Evolutionary conservation across 2,888 invertebrate genomes (phyloP).

Genomic region (Drosophila kuntzei): DNA sequence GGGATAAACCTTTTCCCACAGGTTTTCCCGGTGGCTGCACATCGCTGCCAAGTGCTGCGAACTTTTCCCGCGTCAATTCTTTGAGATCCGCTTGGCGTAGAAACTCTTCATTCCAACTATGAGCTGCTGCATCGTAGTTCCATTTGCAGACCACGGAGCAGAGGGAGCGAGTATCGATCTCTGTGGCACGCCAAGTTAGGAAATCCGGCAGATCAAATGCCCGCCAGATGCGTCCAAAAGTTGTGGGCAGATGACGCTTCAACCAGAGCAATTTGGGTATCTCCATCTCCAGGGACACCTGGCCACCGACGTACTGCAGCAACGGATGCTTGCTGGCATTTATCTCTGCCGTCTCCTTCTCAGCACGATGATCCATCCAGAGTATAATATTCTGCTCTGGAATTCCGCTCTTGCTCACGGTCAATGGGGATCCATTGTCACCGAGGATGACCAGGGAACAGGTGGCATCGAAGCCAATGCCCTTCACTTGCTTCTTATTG

Average conservation of each 20-base stretch:
- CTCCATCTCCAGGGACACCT: constrained; percentile 98
- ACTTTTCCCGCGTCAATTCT: constrained; percentile 90
- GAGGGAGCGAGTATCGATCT: constrained; percentile 91
- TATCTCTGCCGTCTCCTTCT: constrained; percentile 91
- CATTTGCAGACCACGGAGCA: constrained; percentile 98
- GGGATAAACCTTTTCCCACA: constrained; percentile 89
- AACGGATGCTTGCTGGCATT: constrained; percentile 91
- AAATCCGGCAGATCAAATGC: constrained; percentile 98
- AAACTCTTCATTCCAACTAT: constrained; percentile 91
- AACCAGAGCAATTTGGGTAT: constrained; percentile 97
- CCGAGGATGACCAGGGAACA: constrained; percentile 95
- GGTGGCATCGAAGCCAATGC: constrained; percentile 98
- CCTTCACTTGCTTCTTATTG: constrained; percentile 88
- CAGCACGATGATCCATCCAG: constrained; percentile 97
- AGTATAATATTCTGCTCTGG: constrained; percentile 93
- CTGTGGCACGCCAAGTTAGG: constrained; percentile 96
- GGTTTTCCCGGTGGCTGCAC: constrained; percentile 90
- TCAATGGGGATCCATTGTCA: constrained; percentile 88
- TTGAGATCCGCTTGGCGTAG: constrained; percentile 90
- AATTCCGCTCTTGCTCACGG: constrained; percentile 89
- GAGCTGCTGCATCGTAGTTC: constrained; percentile 91
- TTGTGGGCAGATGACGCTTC: constrained; percentile 89
- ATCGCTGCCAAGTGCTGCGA: constrained; percentile 89
- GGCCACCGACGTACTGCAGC: constrained; percentile 94
- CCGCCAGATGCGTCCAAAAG: constrained; percentile 90